Base-by-base conservation (phyloP, 1,140 invertebrate species). In the Cecropterus lyciades region DNA sequence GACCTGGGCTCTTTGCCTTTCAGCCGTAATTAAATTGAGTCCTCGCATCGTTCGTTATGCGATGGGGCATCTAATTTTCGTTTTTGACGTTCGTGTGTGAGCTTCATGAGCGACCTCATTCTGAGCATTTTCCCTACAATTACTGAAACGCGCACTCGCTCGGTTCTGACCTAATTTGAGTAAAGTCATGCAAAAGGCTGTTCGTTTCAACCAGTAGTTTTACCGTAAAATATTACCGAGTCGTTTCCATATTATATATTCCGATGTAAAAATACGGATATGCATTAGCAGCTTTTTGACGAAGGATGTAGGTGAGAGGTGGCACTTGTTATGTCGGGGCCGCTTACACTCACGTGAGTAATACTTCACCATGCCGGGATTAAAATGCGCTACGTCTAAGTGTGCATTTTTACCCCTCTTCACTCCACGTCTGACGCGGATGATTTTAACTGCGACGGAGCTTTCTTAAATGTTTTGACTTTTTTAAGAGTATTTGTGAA, bases 81-180 rank as follows among this genome's bases (percentile, higher is more conserved):
- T 70, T 66, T 48, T 68, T 59, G 45, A 52, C 33, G 42, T 69
- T 51, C 55, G 46, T 60, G 48, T 70, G 59, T 69, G 64, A 65
- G 68, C 63, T 64, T 65, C 70, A 55, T 67, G 45, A 57, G 68
- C 75, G 80, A 84, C 81, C 79, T 73, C 71, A 72, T 79, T 84
- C 62, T 45, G 43, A 27, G 67, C 17, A 69, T 73, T 72, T 72
- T 66, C 72, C 72, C 65, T 67, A 71, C 69, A 74, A 70, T 67
- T 59, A 60, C 37, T 46, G 56, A 53, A 60, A 67, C 57, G 73
- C 69, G 65, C 65, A 33, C 63, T 64, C 62, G 63, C 67, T 66
- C 56, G 24, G 70, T 53, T 75, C 49, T 81, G 80, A 81, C 78
- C 80, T 75, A 83, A 73, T 80, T 63, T 53, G 42, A 17, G 56